These are phyloP conservation scores for Neoniphon sammara DNA, from an alignment of 2,797 vertebrate genomes.

Conservation along the genomic window DNA sequence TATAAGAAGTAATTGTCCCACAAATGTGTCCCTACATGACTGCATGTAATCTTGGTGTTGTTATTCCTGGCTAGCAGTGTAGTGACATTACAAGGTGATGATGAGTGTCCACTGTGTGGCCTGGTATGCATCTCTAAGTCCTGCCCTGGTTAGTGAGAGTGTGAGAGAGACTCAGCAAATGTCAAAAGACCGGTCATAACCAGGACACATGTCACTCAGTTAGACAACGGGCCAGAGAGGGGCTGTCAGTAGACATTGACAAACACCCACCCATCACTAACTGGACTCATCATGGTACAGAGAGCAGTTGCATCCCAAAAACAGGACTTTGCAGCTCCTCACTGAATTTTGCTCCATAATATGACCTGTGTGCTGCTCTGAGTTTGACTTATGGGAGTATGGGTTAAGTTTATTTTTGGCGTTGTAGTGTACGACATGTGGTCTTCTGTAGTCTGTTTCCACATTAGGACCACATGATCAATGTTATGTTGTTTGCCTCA, in stretches of 20 bases:
- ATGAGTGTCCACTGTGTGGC: slow-evolving; percentile 18
- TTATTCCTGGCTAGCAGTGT: neutral
- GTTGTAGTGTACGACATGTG: neutral
- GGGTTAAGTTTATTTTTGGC: slow-evolving; percentile 3
- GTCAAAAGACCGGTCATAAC: neutral
- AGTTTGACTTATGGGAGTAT: neutral
- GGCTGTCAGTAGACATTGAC: neutral
- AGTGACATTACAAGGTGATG: neutral
- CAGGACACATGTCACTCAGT: neutral
- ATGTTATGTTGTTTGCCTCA: neutral
- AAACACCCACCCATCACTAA: neutral
- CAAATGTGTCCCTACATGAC: neutral
- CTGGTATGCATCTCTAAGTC: neutral
- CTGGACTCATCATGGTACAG: neutral
- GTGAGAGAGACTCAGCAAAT: slow-evolving; percentile 17
- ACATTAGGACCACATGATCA: no score
- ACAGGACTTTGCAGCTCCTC: neutral
- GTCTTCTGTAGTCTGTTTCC: neutral
- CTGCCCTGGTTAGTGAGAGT: slow-evolving; percentile 22
- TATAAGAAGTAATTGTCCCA: no score
- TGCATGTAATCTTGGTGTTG: neutral
- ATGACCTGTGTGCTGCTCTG: slow-evolving; percentile 11
- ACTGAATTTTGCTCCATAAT: slow-evolving; percentile 14
- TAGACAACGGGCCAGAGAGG: neutral
- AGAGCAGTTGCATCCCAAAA: neutral